Conservation (phyloP, 1,140 invertebrate species). For the Physella acuta region DNA sequence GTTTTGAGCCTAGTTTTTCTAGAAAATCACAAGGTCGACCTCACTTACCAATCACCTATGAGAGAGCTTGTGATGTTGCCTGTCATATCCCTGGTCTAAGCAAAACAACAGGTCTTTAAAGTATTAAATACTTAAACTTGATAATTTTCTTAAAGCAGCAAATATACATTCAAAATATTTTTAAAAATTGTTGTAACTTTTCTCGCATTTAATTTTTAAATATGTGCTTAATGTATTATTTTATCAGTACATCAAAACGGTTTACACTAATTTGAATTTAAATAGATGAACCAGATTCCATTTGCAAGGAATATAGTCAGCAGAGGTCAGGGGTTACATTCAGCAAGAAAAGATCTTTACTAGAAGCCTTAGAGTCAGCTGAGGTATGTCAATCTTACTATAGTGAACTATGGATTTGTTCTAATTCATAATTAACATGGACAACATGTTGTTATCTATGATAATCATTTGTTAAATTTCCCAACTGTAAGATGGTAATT, state of each 20-base stretch:
- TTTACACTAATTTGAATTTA: no score
- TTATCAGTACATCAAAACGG: no score
- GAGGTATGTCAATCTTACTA: no score
- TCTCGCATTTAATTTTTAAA: no score
- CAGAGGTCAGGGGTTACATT: neutral
- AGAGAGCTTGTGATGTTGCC: conserved; percentile 40
- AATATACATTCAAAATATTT: no score
- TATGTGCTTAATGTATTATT: no score
- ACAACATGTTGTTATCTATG: no score
- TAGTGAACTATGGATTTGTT: neutral
- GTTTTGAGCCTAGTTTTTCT: conserved; percentile 43
- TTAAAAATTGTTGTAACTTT: no score
- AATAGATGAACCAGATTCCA: neutral
- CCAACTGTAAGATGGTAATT: no score
- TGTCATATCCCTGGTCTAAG: conserved; percentile 47
- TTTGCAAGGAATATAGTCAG: neutral
- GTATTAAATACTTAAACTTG: no score
- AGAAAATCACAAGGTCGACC: conserved; percentile 8
- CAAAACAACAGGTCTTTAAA: conserved; percentile 17
- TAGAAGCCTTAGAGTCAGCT: conserved; percentile 34
- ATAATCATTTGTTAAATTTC: no score
- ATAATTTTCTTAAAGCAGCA: no score
- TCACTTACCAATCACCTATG: conserved; percentile 16
- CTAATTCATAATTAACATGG: neutral
- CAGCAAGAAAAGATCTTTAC: conserved; percentile 29